Base-by-base conservation (phyloP, 2,113 vertebrate genomes). In the Microcebus jonahi region DNA sequence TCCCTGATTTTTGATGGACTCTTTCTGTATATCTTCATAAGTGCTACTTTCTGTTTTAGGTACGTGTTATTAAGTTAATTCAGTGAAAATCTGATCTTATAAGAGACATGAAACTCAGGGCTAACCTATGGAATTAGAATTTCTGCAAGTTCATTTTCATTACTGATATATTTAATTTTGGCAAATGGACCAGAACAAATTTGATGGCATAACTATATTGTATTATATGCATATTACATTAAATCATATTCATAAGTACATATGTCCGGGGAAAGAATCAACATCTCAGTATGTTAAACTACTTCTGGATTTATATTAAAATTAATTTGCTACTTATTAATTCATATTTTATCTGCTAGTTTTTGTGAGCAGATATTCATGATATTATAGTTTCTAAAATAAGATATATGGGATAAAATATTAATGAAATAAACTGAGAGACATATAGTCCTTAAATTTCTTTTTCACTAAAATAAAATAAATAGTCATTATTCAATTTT, bases 151-250 rank as follows among this genome's bases (percentile, higher is more conserved):
- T 71, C 14, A 59, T 90, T 96, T 80, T 90, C 23, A 45, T 85
- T 81, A 86, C 15, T 70, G 42, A 34, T 80, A 48, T 65, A 34
- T 80, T 80, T 96, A 73, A 73, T 86, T 67, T 81, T 96, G 25
- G 61, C 65, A 90, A 86, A 67, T 48, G 23, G 63, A 73, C 18
- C 31, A 73, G n/a, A 85, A 59, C 0, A 8, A 93, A 73, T 39
- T 61, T 85, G 45, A 31, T n/a, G 50, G 31, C 45, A 86, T 73
- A 80, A 65, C 7, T 73, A 48, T 88, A 90, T 45, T 61, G 36
- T 29, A 63, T 75, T 71, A 71, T 34, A 65, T 57, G 3, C 5
- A 65, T 73, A 65, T 67, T 73, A 86, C 2, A 34, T 73, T 75
- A 27, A 84, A 79, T 84, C 11, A 57, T 81, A 90, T 67, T 81